phyloP scores from a whole-genome alignment of 1,140 invertebrate species.

The Temnothorax curvispinosus region DNA sequence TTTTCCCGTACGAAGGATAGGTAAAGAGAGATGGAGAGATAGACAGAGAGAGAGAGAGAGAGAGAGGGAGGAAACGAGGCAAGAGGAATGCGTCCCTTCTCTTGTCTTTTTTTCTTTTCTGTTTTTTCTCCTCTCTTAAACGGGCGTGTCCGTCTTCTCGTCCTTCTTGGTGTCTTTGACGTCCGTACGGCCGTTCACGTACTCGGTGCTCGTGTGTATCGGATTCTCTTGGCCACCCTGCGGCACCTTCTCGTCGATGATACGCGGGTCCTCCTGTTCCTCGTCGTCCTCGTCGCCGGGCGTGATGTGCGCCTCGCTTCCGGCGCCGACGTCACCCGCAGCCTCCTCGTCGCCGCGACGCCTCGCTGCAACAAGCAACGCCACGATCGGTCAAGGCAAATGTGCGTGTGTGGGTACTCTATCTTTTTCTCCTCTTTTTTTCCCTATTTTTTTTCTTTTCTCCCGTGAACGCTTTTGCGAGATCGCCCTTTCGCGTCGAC shows the following conservation, averaged over 20 bases:
- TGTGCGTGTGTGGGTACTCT: conserved; percentile 67
- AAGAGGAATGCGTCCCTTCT: conserved; percentile 17
- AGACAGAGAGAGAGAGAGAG: neutral
- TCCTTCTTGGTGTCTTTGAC: conserved; percentile 83
- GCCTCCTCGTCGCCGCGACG: conserved; percentile 85
- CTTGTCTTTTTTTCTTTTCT: neutral
- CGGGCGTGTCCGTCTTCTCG: conserved; percentile 84
- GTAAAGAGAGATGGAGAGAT: neutral
- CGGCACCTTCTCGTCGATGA: conserved; percentile 83
- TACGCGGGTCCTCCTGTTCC: conserved; percentile 82
- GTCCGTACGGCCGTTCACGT: conserved; percentile 83
- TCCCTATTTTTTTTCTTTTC: neutral
- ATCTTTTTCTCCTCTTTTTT: conserved; percentile 52
- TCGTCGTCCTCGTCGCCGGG: conserved; percentile 84
- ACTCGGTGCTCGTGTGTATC: conserved; percentile 84
- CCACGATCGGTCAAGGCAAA: conserved; percentile 86
- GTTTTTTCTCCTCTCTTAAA: conserved; percentile 75
- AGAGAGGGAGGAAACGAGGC: conserved; percentile 1
- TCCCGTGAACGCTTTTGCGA: neutral
- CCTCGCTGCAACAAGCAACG: conserved; percentile 86
- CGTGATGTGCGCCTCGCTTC: conserved; percentile 85
- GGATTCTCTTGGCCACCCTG: conserved; percentile 85
- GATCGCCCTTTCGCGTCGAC: conserved; percentile 20
- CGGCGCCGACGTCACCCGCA: conserved; percentile 82
- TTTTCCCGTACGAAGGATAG: conserved; percentile 35